Evolutionary conservation across 2,113 vertebrate genomes (phyloP).

Genomic region (Campylorhamphus procurvoides): DNA sequence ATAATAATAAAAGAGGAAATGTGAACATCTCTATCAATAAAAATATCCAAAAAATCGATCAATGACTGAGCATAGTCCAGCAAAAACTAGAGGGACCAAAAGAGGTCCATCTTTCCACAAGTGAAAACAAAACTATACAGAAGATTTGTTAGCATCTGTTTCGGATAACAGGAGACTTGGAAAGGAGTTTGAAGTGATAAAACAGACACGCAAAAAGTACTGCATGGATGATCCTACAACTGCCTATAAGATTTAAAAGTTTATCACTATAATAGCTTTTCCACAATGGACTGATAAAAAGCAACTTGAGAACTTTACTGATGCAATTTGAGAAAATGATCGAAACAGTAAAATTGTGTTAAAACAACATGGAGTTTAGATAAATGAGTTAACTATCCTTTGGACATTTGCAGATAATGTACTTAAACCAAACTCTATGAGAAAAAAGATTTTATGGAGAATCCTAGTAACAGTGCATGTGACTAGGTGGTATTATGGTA

Average conservation of each 20-base stretch:
- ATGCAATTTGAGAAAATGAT: not conserved
- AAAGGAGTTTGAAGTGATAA: not conserved
- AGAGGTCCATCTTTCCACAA: not conserved
- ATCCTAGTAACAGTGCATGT: not conserved
- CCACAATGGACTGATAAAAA: not conserved
- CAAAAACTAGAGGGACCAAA: not conserved
- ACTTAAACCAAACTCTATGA: not conserved
- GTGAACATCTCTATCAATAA: not conserved
- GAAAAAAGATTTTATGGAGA: not conserved
- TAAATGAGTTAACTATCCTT: not conserved
- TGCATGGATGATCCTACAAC: not conserved
- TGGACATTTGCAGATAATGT: not conserved
- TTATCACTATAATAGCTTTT: not conserved
- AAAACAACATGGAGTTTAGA: not conserved
- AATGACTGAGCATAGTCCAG: not conserved
- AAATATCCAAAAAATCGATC: not conserved
- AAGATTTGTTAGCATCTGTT: not conserved
- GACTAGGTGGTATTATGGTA: not conserved
- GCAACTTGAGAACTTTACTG: not conserved
- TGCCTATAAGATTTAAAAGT: not conserved
- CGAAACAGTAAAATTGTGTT: not conserved
- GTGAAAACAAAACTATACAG: not conserved
- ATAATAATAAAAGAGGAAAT: not conserved
- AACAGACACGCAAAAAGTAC: not conserved
- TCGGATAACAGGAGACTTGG: not conserved